These are phyloP conservation scores for Gavia stellata DNA, from an alignment of 2,113 vertebrate species.

Conservation along the genomic window DNA sequence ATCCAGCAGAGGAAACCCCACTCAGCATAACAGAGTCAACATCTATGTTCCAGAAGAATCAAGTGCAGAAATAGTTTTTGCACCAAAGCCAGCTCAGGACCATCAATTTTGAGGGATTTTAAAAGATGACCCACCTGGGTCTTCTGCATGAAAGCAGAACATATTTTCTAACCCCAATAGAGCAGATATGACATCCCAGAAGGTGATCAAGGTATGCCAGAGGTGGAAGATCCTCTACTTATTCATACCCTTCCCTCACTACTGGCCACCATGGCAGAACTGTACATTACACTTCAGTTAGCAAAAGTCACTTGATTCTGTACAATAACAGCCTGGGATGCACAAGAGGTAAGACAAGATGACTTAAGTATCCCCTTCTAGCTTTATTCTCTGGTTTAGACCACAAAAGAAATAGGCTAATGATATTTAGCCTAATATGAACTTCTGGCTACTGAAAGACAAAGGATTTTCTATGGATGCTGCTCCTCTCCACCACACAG, in stretches of 20 bases:
- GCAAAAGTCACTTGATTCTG: background rate
- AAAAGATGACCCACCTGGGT: background rate
- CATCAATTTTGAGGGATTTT: background rate
- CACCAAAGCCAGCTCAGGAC: background rate
- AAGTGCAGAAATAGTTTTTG: background rate
- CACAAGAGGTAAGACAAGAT: background rate
- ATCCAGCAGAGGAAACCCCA: background rate
- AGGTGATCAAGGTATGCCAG: background rate
- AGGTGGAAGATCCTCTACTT: background rate
- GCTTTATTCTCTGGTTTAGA: background rate
- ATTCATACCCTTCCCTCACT: background rate
- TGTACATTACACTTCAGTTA: background rate
- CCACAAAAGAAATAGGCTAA: background rate
- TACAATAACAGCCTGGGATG: background rate
- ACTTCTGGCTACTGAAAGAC: background rate
- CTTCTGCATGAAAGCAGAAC: background rate
- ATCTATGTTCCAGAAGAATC: background rate
- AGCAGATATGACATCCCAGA: background rate
- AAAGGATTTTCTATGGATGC: background rate
- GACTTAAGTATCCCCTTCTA: background rate
- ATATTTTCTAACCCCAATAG: background rate
- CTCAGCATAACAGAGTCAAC: background rate
- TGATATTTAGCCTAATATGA: background rate
- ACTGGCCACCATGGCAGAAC: background rate
- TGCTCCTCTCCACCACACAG: background rate